Evolutionary conservation across 2,888 invertebrate genomes (phyloP), one percentile per base, ranked within the genome.

Genomic region (Eustalomyia histrio): DNA sequence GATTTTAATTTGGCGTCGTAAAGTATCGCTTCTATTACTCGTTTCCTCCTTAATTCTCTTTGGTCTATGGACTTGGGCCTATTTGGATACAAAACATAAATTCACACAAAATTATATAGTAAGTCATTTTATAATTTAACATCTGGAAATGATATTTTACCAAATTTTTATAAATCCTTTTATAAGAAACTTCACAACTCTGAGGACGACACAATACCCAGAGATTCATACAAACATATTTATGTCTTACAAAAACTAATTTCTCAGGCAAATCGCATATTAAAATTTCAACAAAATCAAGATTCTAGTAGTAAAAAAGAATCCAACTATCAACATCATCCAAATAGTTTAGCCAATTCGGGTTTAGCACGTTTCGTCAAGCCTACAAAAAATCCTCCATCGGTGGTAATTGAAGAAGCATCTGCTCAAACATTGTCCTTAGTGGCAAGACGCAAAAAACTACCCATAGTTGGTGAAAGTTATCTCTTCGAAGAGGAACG

Each of bases 401-500:
- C 82, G 0, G 64, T 82, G n/a, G 68, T 78, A 1, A 78, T 83
- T 10, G 71, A 76, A 14, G 80, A 82, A 47, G 82, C 83, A 1
- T 83, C 84, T 0, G 79, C 82, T 0, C 83, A 83, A 57, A 79
- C 83, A 7, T 78, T 83, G 12, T 83, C 86, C 1, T 61, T 86
- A 33, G 85, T 84, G 8, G 84, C 85, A 14, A 86, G 89, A 53
- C 85, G 87, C 7, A 89, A 88, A 76, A 87, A 87, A 8, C 85
- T 85, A 21, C 84, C 87, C 12, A 86, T 89, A 2, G 75, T 88
- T 24, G 87, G 87, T 63, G 90, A 90, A 71, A 90, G 87, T 74
- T 89, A 87, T 76, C 85, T 90, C 0, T 90, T 90, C 61, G 90
- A 90, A 80, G 90, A 89, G 83, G 90, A 90, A 80, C 90, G 90